Percentiles rank a stretch among this genome's conserved stretches.
Evolutionary conservation across 2,888 invertebrate species (phyloP).

Genomic region (Amphipoea oculea): DNA sequence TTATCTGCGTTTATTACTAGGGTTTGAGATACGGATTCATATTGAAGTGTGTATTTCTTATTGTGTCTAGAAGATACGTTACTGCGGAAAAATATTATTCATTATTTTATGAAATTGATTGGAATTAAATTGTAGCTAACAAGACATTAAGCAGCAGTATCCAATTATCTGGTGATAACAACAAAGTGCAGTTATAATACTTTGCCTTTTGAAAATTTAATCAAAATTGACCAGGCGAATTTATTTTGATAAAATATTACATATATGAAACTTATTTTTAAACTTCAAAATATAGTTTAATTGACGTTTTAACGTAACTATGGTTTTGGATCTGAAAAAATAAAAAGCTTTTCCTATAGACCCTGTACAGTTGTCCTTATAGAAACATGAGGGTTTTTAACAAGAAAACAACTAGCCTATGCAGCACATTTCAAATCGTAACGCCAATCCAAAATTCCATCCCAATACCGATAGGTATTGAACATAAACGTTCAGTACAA

Average conservation of each 20-base stretch:
- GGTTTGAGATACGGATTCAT: constrained; percentile 53
- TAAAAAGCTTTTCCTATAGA: background rate
- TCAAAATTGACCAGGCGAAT: background rate
- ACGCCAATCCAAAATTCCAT: constrained; percentile 37
- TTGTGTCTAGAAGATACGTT: background rate
- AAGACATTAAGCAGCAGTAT: background rate
- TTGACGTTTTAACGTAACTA: background rate
- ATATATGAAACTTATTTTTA: background rate
- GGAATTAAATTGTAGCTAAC: background rate
- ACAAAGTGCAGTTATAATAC: background rate
- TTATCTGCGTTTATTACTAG: constrained; percentile 68
- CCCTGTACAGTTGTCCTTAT: background rate
- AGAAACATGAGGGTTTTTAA: too few relatives aligned
- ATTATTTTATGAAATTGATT: background rate
- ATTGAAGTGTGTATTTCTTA: constrained; percentile 45
- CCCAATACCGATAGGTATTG: constrained; percentile 47
- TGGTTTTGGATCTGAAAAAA: background rate
- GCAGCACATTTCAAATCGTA: constrained; percentile 11
- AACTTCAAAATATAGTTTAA: background rate
- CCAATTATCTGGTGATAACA: background rate
- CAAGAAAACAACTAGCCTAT: constrained; percentile 2
- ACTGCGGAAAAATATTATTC: too few relatives aligned
- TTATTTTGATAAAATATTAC: background rate
- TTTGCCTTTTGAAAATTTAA: background rate
- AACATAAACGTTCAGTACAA: constrained; percentile 52